Evolutionary conservation across 2,888 invertebrate species (phyloP), one percentile per base, ranked within the genome.

Genomic region (Platycnemis pennipes): DNA sequence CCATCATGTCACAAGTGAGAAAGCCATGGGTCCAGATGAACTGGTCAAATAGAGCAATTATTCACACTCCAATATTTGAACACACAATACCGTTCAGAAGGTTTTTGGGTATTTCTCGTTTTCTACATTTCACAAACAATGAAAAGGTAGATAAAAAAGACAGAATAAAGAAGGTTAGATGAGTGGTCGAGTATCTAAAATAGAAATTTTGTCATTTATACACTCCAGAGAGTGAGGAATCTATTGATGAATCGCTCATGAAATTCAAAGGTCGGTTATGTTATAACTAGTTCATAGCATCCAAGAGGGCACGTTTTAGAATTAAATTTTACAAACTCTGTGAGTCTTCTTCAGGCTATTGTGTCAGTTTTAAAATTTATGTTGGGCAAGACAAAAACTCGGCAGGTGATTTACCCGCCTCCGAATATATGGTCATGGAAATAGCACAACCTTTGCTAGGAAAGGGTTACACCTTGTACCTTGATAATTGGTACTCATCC

Each of bases 1-100:
- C 95, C 94, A 94, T 95, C 94, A 95, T 95, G 95, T 94, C 95
- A 42, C 94, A 95, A 95, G 95, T 95, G 91, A 94, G n/a, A 86
- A 95, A 95, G 94, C 95, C 95, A 49, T 95, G 94, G 46, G 94
- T 95, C 53, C 94, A 95, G 37, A 95, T 94, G 94, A 94, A 95
- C 94, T 95, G 95, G 95, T 95, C 95, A 69, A 95, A 95, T 94
- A 94, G 95, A 85, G 94, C 69, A 69, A 87, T 95, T 94, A 95
- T 95, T 77, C 94, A 95, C 94, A 95, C 95, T 56, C 95, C 95
- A 53, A 95, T 95, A 94, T 95, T 95, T 94, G 94, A 94, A 95
- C 95, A 69, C n/a, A 69, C 69, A 69, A 69, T 69, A n/a, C 69
- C 69, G 69, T 69, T 69, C 69, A 69, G 69, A 69, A 69, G n/a